These are phyloP conservation scores for Lepus townsendii DNA, from an alignment of 2,797 vertebrate genomes.

Conservation along the genomic window DNA sequence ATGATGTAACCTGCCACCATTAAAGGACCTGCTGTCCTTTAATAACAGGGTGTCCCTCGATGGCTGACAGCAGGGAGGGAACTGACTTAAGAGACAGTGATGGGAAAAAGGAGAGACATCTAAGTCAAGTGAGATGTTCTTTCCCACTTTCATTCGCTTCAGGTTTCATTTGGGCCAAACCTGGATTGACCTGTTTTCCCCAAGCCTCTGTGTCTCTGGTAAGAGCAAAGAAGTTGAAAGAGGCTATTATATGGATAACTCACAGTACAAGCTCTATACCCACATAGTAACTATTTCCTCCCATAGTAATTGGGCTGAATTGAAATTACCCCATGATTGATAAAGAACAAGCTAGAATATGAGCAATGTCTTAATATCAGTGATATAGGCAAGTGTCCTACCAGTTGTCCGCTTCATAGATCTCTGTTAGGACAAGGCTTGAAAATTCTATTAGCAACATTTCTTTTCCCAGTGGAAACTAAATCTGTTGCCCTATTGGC, in stretches of 20 bases:
- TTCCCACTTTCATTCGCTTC: background rate
- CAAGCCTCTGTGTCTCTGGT: background rate
- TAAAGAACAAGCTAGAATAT: background rate
- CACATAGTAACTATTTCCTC: background rate
- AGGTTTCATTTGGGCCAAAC: background rate
- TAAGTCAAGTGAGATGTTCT: background rate
- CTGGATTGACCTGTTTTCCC: background rate
- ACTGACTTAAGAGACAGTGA: background rate
- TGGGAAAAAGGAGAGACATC: background rate
- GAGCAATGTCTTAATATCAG: background rate
- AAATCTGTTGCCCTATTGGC: background rate
- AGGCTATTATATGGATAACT: background rate
- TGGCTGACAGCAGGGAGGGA: background rate
- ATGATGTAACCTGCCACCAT: background rate
- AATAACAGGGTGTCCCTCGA: background rate
- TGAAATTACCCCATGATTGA: background rate
- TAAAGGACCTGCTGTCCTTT: background rate
- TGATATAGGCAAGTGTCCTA: background rate
- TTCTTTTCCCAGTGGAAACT: background rate
- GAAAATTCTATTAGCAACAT: background rate
- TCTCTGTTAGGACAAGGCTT: background rate
- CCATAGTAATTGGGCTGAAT: background rate
- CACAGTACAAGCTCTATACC: background rate
- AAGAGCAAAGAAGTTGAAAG: background rate
- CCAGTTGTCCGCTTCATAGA: background rate